phyloP scores from a whole-genome alignment of 2,888 invertebrate genomes.

The Slavum lentiscoides region DNA sequence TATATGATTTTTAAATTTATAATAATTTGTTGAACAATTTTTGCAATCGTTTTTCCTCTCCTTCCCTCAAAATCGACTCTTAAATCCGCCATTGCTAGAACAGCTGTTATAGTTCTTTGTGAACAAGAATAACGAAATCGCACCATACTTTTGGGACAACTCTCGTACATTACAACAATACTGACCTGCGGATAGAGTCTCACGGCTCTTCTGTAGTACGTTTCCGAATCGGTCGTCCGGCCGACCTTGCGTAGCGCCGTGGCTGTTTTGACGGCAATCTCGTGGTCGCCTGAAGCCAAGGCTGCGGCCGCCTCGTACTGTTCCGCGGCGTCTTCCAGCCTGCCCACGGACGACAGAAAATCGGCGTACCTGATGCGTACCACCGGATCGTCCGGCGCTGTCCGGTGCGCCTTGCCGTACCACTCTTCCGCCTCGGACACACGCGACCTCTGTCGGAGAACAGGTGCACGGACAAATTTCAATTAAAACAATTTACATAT shows the following conservation, averaged over 20 bases:
- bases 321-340: conserved; percentile 79
- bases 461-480: too few species aligned
- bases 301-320: conserved; percentile 79
- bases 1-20: too few species aligned
- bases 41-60: too few species aligned
- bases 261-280: conserved; percentile 85
- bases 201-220: conserved; percentile 80
- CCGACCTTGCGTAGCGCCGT: conserved; percentile 82
- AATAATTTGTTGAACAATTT: too few species aligned
- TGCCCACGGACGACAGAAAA: conserved; percentile 78
- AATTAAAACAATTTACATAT: too few species aligned
- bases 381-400: conserved; percentile 80
- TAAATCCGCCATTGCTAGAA: too few species aligned
- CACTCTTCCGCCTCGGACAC: conserved; percentile 81
- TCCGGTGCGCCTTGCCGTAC: conserved; percentile 79
- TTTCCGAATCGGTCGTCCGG: conserved; percentile 79
- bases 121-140: not conserved
- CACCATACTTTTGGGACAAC: not conserved
- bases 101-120: too few species aligned
- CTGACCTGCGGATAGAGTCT: conserved; percentile 63
- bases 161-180: conserved; percentile 1
- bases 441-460: conserved; percentile 68
- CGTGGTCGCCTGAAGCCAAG: conserved; percentile 77
- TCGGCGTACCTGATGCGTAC: conserved; percentile 89
- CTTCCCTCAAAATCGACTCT: too few species aligned